Conservation (phyloP, 2,113 vertebrate genomes). For the Rissa tridactyla region DNA sequence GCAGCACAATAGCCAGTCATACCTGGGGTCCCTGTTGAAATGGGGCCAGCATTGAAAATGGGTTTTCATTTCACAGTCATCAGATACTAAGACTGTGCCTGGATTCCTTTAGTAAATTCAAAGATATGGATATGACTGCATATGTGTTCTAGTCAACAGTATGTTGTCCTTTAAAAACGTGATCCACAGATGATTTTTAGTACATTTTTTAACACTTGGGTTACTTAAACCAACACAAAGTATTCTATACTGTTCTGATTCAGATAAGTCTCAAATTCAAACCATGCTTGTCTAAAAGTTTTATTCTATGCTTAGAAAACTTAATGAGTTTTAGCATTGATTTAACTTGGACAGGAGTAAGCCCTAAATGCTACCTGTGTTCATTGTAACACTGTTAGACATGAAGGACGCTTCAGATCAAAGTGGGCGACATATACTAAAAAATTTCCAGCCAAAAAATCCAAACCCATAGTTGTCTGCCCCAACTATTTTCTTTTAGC, state of each 20-base stretch:
- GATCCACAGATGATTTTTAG: background rate
- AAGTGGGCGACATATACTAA: fast-evolving
- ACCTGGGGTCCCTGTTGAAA: background rate
- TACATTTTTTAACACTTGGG: background rate
- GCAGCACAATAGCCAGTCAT: background rate
- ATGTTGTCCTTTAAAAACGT: background rate
- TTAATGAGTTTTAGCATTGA: background rate
- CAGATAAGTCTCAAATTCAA: background rate
- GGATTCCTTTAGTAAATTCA: background rate
- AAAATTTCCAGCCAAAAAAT: background rate
- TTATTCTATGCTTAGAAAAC: background rate
- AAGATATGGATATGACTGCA: background rate
- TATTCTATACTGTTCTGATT: background rate
- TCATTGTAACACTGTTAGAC: background rate
- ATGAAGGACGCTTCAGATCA: background rate
- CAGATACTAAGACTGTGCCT: background rate
- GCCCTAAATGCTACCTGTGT: background rate
- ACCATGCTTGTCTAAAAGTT: background rate
- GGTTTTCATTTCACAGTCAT: background rate
- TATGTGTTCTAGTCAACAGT: background rate
- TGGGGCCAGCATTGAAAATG: background rate
- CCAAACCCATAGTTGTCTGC: background rate
- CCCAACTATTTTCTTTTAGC: background rate
- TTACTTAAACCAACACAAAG: background rate
- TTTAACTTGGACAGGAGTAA: background rate